Base-by-base conservation (phyloP, 2,888 invertebrate species). In the Antheraea yamamai region DNA sequence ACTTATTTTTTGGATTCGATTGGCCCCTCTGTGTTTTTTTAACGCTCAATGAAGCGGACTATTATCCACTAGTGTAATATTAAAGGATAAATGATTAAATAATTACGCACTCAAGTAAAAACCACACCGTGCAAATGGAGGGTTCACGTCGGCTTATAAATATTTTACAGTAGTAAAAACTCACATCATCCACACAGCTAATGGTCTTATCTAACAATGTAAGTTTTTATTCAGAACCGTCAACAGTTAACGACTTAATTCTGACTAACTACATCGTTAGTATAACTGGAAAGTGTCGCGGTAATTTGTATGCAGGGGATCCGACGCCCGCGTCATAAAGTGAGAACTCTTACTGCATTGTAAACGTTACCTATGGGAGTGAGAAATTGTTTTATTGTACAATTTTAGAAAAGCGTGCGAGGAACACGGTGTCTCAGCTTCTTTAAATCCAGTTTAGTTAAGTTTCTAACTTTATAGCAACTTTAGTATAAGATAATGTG, bases 221-320 rank as follows among this genome's bases (percentile, higher is more conserved):
- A 72, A 73, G 76, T 81, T 80, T 79, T 82, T 80, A 80, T 80
- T 82, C 80, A 79, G 76, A 76, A 75, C 77, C 74, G 68, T 70
- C 80, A 80, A 81, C 77, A 83, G 79, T 77, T 79, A 55, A 73
- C 70, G 58, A 30, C 39, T 51, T 73, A 23, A 39, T 70, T 58
- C 68, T 35, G 66, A 70, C 70, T 73, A 30, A 52, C 47, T 51
- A 75, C 73, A 47, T 73, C 68, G 73, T 75, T 68, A 39, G 70
- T 70, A 70, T 39, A 70, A 70, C 70, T 39, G n/a, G 89, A 89
- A 91, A 93, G 91, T 89, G 88, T 85, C 87, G 79, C 81, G 82
- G 83, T 86, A 85, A 92, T 92, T 91, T 89, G 90, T 93, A 93
- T 92, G 90, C 93, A 83, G 84, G 81, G 83, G 83, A 85, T 87